Evolutionary conservation across 2,113 vertebrate species (phyloP), one percentile per base, ranked within the genome.

Genomic region (Fukomys damarensis): DNA sequence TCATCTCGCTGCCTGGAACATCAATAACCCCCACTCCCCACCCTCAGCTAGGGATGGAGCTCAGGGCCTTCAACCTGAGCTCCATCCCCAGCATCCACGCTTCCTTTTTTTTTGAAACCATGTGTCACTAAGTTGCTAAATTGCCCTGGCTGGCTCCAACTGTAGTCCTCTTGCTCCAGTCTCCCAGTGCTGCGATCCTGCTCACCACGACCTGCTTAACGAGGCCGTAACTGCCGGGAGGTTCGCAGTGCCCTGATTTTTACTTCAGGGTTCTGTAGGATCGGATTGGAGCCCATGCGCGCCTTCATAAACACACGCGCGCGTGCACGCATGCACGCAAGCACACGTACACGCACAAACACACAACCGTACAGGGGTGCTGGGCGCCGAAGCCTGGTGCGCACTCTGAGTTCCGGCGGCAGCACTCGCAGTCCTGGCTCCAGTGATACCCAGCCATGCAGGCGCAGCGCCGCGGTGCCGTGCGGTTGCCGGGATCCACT

Each of bases 371-470:
- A 99, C 99, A 97, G 59, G 98, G 98, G 66, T 96, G 93, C 94
- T 96, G 94, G 1, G 98, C 98, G 88, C 99, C 99, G 0, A 98
- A 98, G 19, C 99, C 99, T 0, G 98, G 98, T 2, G 83, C 83
- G 82, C 99, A 99, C 74, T 97, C 93, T 54, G 97, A 94, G 77
- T 99, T 99, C 65, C 96, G 96, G 94, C 98, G 99, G 52, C 99
- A 99, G 98, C 97, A 99, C 97, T 99, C 99, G 0, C 99, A 99
- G 98, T 99, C 99, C 84, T 98, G 98, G 49, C 96, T 98, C 96
- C 99, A 99, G 95, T 99, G 99, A 96, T 99, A 98, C 41, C 99
- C 99, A 0, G 98, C 4, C 0, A 49, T 98, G 91, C 99, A 99
- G 65, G 98, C 99, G 86, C 99, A 99, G 28, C 98, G 98, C 96